Base-by-base conservation (phyloP, 2,888 invertebrate species). In the Cataglyphis altisquamis region DNA sequence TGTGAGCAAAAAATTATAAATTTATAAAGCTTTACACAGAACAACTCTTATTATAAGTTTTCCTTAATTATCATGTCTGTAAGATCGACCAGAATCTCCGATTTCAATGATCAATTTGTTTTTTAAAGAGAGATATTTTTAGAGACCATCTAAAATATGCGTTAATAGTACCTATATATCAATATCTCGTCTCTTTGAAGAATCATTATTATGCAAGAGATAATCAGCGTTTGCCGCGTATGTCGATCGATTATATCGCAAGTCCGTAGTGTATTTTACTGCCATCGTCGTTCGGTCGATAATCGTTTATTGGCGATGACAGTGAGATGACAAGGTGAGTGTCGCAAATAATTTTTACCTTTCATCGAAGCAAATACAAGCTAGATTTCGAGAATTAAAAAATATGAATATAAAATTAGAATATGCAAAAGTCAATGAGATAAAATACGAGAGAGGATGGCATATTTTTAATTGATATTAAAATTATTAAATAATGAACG, bases 181-280 rank as follows among this genome's bases (percentile, higher is more conserved):
- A 12, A 25, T 12, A 10, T 78, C n/a, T 4, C 21, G 1, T 18
- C 52, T 68, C 21, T 2, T 1, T 6, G 12, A 52, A n/a, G 52
- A 4, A 77, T 45, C 41, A 18, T 80, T 80, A 84, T 84, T 84
- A 84, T 81, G 73, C 81, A 84, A 84, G 52, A 66, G 48, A 73
- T 73, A 81, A 84, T 70, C 48, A n/a, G 10, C 62, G 36, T 78
- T 57, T 68, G 57, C 57, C 45, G 67, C 60, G 67, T 60, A 32
- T 78, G 45, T 78, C 32, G 15, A n/a, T 21, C 45, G 78, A 70
- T 70, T 80, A 80, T 80, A 80, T 80, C 70, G 60, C 32, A 62
- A 57, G 60, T 68, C 25, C 52, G 18, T 64, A 60, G 45, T 36
- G 60, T 70, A 62, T 70, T 60, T 60, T 62, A 41, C 57, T 68